Conservation (phyloP, 2,888 invertebrate species). For the Dendrolimus houi region DNA sequence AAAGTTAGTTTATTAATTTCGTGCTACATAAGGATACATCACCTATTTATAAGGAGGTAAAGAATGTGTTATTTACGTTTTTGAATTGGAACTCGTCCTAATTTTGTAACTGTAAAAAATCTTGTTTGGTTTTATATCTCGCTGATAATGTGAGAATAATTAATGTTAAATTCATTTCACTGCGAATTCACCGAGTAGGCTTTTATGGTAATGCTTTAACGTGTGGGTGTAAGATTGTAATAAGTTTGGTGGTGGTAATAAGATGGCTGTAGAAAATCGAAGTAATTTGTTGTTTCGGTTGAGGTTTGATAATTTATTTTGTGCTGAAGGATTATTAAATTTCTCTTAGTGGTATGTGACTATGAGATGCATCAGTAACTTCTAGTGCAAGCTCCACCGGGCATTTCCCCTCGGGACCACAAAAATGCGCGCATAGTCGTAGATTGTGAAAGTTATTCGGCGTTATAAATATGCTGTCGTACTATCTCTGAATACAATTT, state of each 20-base stretch:
- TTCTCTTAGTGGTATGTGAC: conserved; percentile 30
- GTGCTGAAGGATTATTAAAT: conserved; percentile 6
- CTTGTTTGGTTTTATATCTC: conserved; percentile 9
- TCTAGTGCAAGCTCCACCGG: conserved; percentile 10
- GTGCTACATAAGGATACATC: conserved; percentile 16
- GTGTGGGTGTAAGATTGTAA: conserved; percentile 40
- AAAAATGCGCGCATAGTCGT: conserved; percentile 4
- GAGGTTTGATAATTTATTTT: conserved; percentile 1
- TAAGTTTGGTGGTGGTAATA: conserved; percentile 15
- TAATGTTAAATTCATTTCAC: neutral
- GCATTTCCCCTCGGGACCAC: conserved; percentile 13
- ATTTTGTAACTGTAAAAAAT: conserved; percentile 27
- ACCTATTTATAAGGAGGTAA: conserved; percentile 21
- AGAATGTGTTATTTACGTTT: conserved; percentile 13
- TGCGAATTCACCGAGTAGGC: conserved; percentile 12
- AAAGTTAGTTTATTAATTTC: conserved; percentile 28
- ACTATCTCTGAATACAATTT: neutral
- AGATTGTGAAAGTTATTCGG: conserved; percentile 14
- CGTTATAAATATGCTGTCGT: neutral
- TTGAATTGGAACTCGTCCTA: conserved; percentile 12
- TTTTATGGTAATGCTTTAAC: conserved; percentile 21
- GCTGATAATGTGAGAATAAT: neutral
- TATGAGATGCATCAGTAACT: conserved; percentile 52
- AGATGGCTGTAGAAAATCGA: conserved; percentile 7
- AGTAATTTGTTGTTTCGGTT: neutral